Evolutionary conservation across 2,888 invertebrate species (phyloP).

Genomic region (Drosophila sordidula): DNA sequence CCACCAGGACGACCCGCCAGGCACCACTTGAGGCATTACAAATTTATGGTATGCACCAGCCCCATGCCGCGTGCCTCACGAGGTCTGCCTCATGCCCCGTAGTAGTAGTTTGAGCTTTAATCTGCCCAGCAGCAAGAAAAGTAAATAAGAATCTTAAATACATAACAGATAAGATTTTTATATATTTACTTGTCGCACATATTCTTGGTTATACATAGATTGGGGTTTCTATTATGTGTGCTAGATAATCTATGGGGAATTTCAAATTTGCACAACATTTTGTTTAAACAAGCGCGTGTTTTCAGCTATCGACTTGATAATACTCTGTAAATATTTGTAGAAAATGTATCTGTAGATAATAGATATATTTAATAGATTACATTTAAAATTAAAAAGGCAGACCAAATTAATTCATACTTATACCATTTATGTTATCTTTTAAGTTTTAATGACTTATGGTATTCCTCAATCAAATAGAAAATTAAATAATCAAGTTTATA

Average conservation of each 20-base stretch:
- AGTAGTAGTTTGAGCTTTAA: constrained; percentile 29
- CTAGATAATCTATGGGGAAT: constrained; percentile 15
- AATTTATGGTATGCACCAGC: constrained; percentile 14
- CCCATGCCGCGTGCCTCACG: background rate
- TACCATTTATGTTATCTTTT: too few relatives aligned
- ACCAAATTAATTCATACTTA: too few relatives aligned
- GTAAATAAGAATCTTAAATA: constrained; percentile 14
- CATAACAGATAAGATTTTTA: constrained; percentile 29
- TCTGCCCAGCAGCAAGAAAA: constrained; percentile 19
- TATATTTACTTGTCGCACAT: constrained; percentile 13
- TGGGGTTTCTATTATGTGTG: background rate
- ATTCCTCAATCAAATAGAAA: too few relatives aligned
- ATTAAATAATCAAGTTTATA: too few relatives aligned
- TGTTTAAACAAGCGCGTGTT: background rate
- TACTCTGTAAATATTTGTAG: background rate
- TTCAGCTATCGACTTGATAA: background rate
- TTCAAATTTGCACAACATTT: constrained; percentile 26
- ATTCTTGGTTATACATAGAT: background rate
- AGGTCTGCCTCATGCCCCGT: background rate
- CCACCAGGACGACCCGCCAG: constrained; percentile 9
- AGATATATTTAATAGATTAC: background rate
- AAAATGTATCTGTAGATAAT: background rate
- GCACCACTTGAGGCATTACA: constrained; percentile 32
- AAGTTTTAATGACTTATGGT: too few relatives aligned
- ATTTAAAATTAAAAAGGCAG: too few relatives aligned